Base-by-base conservation (phyloP, 1,140 invertebrate genomes). In the Aphelenchoides besseyi region DNA sequence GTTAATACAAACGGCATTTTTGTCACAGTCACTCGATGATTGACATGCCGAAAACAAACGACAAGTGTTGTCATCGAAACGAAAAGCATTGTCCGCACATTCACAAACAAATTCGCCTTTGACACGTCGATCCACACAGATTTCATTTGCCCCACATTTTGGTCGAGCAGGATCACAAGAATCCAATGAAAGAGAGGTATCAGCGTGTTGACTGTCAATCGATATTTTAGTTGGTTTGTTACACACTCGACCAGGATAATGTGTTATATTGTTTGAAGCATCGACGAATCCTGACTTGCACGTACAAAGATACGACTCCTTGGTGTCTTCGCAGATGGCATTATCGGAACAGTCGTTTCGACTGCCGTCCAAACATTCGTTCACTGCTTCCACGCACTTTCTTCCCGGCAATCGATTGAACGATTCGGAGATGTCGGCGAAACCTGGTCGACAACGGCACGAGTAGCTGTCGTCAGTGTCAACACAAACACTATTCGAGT, bases 261-360 rank as follows among this genome's bases (percentile, higher is more conserved):
- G 79, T 18, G 72, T 76, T 30, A 71, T 52, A 61, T 83, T 82
- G 35, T 75, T 69, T 12, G 81, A 84, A 23, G 78, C 82, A 70
- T 83, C 82, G 23, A 83, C 71, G 55, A 78, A 83, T 26, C 82
- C 83, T 12, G 72, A 53, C 63, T 66, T 66, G 63, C 63, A 66
- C n/a, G 16, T 12, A 53, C 63, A 66, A 37, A 66, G 0, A 53
- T 35, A 78, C 52, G 77, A 73, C 69, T 83, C 81, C 57, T 85
- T 85, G 0, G 89, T 89, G 84, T 98, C 98, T 33, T 89, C 89
- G 85, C 95, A 98, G 0, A 87, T 88, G 0, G 87, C 94, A 61
- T 91, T 88, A 8, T 89, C 88, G 28, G 75, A 91, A 79, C 95
- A 98, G 84, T 98, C 95, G 83, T 98, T 92, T 8, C 94, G 84